Base-by-base conservation (phyloP, 2,888 invertebrate species). In the Drosophila atripex region DNA sequence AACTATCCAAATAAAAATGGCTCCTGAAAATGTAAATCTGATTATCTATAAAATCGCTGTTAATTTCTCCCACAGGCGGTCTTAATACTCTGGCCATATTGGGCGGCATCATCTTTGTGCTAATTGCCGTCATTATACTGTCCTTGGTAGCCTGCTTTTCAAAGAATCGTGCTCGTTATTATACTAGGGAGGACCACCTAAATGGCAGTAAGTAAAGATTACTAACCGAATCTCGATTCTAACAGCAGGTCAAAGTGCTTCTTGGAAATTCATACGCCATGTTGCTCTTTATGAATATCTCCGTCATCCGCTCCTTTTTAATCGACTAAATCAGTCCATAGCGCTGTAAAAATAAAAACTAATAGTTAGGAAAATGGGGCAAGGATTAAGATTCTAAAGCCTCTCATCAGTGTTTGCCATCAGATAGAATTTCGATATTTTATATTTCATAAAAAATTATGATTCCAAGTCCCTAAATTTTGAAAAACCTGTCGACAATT, bases 141-240 rank as follows among this genome's bases (percentile, higher is more conserved):
- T 90, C 91, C 12, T 84, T 91, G 83, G 90, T 84, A 52, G 89
- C 90, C 54, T 95, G 95, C 80, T 94, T 95, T 78, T 93, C 95
- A 45, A 94, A 94, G 63, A 93, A 95, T 74, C 94, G 95, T 4
- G 94, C 95, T 4, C 94, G 94, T 49, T 96, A 96, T 91, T 96
- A 96, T 90, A 96, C 96, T 9, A 94, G 96, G 88, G 96, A 96
- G 90, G 96, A 95, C 89, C 91, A 92, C 66, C 89, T 90, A 18
- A 89, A 82, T 75, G 88, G 90, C 74, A 88, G 90, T 90, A 65
- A 90, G 90, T 88, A 76, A 4, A 47, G 51, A 60, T 56, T 54
- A 52, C 38, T 35, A 45, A 43, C 46, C 25, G 35, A 59, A 65
- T 77, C 66, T 73, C 43, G 3, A 39, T 57, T 71, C 73, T 70